These are phyloP conservation scores for Heliconius nattereri DNA, from an alignment of 1,140 invertebrate genomes.

Conservation along the genomic window DNA sequence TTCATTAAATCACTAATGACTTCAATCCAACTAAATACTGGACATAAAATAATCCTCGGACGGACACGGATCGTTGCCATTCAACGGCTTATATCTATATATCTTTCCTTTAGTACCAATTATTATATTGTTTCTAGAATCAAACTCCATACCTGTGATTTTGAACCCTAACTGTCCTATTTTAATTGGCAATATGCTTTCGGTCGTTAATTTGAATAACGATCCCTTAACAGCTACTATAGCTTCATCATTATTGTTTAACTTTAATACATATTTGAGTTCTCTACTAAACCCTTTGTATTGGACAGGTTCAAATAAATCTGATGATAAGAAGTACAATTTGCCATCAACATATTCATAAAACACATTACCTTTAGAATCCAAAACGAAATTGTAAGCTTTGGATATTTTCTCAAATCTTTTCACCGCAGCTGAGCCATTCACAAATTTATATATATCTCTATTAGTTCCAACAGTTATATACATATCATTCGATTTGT, in stretches of 20 bases:
- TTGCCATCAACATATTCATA: constrained; percentile 73
- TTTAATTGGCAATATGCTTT: constrained; percentile 64
- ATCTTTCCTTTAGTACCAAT: constrained; percentile 75
- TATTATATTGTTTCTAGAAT: constrained; percentile 68
- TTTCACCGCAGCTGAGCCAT: constrained; percentile 68
- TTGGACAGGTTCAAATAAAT: constrained; percentile 69
- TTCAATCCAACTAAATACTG: constrained; percentile 51
- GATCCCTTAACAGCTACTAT: constrained; percentile 70
- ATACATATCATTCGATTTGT: constrained; percentile 71
- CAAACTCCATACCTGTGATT: constrained; percentile 71
- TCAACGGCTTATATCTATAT: constrained; percentile 67
- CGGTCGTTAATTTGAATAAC: constrained; percentile 57
- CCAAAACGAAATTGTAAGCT: constrained; percentile 70
- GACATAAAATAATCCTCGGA: constrained; percentile 74
- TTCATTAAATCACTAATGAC: not conserved
- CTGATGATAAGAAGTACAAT: constrained; percentile 67
- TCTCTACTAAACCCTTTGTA: constrained; percentile 74
- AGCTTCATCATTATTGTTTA: constrained; percentile 68
- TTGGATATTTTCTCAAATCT: constrained; percentile 69
- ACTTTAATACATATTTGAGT: constrained; percentile 67
- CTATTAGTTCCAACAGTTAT: constrained; percentile 65
- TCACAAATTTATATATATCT: constrained; percentile 69
- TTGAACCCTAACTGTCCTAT: constrained; percentile 69
- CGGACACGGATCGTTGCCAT: constrained; percentile 65
- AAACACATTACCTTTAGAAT: constrained; percentile 66